Percentiles rank a stretch among this genome's conserved stretches.
Evolutionary conservation across 2,797 vertebrate genomes (phyloP).

Genomic region (Siniperca scherzeri): DNA sequence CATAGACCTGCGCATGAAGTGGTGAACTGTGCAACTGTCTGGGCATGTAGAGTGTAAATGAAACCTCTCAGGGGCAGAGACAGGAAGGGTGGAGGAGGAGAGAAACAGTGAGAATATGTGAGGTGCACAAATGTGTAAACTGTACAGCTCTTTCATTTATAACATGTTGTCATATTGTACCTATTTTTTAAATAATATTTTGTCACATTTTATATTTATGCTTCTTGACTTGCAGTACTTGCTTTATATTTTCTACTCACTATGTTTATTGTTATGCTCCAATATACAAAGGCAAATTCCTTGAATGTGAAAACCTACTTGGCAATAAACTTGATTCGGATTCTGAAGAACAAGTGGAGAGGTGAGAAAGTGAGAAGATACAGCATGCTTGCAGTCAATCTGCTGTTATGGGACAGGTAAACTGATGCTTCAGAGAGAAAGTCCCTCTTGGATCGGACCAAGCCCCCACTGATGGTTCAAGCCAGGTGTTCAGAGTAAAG

Average conservation of each 20-base stretch:
- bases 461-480: slow-evolving; percentile 58
- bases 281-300: too few species aligned
- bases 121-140: slow-evolving; percentile 37
- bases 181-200: too few species aligned
- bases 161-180: too few species aligned
- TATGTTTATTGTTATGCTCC: too few species aligned
- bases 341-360: slow-evolving; percentile 23
- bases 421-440: slow-evolving; percentile 64
- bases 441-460: neutral
- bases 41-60: slow-evolving; percentile 60
- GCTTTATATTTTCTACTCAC: too few species aligned
- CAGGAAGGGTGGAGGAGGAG: slow-evolving; percentile 13
- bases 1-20: slow-evolving; percentile 44
- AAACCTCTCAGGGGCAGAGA: slow-evolving; percentile 56
- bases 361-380: slow-evolving; percentile 50
- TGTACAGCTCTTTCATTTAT: too few species aligned
- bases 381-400: slow-evolving; percentile 35
- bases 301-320: too few species aligned
- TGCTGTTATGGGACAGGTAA: slow-evolving; percentile 67
- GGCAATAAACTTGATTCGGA: neutral
- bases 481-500: slow-evolving; percentile 66
- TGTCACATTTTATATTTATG: too few species aligned
- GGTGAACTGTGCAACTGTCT: slow-evolving; percentile 70
- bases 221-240: too few species aligned
- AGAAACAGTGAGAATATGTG: slow-evolving; percentile 19